Percentiles rank a stretch among this genome's conserved stretches.
Conservation (phyloP, 2,888 invertebrate species). For the Andrena bicolor region DNA sequence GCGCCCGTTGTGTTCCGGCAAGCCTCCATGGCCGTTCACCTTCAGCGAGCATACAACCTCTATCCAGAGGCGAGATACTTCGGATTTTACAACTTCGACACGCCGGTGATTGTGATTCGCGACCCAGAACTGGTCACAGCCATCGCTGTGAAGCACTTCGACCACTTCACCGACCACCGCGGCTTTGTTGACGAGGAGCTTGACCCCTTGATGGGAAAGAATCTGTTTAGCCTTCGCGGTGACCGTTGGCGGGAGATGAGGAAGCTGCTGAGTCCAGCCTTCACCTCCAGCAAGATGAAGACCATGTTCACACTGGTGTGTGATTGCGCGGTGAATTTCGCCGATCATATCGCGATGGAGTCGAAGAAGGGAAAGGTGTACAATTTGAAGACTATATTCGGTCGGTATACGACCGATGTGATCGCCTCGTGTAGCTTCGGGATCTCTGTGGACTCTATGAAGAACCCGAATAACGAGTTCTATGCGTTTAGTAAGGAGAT, state of each 20-base stretch:
- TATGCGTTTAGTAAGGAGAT: neutral
- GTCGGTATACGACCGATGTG: neutral
- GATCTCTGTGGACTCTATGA: neutral
- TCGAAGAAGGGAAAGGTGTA: neutral
- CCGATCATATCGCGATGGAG: neutral
- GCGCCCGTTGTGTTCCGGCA: constrained; percentile 18
- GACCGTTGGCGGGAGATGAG: constrained; percentile 68
- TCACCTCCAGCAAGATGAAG: neutral
- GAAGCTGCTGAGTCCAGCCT: neutral
- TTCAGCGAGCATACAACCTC: constrained; percentile 46
- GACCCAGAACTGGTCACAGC: constrained; percentile 79
- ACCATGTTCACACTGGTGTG: neutral
- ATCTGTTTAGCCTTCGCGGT: constrained; percentile 77
- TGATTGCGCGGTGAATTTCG: neutral
- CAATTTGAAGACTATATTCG: neutral
- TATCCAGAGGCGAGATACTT: constrained; percentile 58
- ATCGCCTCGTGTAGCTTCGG: neutral
- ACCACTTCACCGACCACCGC: constrained; percentile 76
- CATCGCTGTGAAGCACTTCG: constrained; percentile 77
- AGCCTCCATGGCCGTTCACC: neutral
- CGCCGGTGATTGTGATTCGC: constrained; percentile 73
- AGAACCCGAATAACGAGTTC: neutral
- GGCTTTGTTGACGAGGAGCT: constrained; percentile 66
- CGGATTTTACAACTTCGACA: constrained; percentile 75
- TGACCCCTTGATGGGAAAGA: constrained; percentile 70